Conservation (phyloP, 2,113 vertebrate genomes). For the Festucalex cinctus region DNA sequence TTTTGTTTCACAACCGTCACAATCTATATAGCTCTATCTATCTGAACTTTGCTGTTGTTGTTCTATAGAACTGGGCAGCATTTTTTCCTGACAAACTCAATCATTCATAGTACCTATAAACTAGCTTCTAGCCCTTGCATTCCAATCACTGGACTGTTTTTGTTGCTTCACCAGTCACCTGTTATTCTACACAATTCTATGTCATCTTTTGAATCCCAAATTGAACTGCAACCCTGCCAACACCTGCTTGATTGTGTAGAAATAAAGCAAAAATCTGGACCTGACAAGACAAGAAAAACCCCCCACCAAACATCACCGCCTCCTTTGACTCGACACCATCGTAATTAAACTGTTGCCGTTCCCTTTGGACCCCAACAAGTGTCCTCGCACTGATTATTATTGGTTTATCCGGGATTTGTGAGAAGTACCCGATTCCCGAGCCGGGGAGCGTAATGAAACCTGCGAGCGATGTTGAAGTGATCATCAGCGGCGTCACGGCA, state of each 20-base stretch:
- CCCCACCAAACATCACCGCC: too few relatives aligned
- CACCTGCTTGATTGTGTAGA: background rate
- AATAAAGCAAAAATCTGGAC: background rate
- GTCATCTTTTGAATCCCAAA: too few relatives aligned
- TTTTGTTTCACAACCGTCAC: too few relatives aligned
- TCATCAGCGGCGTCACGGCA: background rate
- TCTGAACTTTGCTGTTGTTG: too few relatives aligned
- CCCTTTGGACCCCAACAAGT: constrained; percentile 45
- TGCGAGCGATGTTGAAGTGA: constrained; percentile 20
- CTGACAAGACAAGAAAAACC: background rate
- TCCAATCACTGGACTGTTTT: too few relatives aligned
- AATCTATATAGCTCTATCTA: too few relatives aligned
- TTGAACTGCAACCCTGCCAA: background rate
- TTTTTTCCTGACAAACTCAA: too few relatives aligned
- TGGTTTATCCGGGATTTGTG: constrained; percentile 21
- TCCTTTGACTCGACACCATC: background rate
- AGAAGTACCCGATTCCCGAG: constrained; percentile 20
- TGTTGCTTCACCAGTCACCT: too few relatives aligned
- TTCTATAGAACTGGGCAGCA: too few relatives aligned
- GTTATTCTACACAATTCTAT: too few relatives aligned
- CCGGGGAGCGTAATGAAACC: constrained; percentile 29
- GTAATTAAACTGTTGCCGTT: constrained; percentile 48
- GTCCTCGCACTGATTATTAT: constrained; percentile 42
- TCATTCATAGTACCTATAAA: too few relatives aligned
- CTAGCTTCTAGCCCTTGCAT: too few relatives aligned